These are phyloP conservation scores for Chironex yamaguchii DNA, from an alignment of 30 jellyfish, hydroid and myxozoan genomes.

Conservation along the genomic window DNA sequence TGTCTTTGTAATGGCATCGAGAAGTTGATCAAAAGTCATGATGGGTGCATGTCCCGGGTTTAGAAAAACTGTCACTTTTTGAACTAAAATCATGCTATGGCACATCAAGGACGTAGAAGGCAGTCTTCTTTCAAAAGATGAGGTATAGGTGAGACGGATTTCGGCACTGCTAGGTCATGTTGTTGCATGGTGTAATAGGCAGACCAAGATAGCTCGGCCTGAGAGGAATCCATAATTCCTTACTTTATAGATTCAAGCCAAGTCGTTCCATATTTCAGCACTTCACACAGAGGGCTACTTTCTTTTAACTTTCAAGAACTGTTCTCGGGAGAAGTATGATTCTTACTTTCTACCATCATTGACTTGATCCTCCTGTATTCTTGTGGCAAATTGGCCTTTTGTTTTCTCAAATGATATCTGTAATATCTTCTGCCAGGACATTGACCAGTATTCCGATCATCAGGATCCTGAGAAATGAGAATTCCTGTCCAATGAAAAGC, in stretches of 20 bases:
- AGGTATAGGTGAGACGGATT: slow-evolving; percentile 40
- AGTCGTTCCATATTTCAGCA: slow-evolving; percentile 15
- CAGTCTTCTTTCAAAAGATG: slow-evolving; percentile 38
- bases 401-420: slow-evolving; percentile 16
- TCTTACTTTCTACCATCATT: slow-evolving; percentile 33
- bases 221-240: slow-evolving; percentile 20
- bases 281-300: slow-evolving; percentile 13
- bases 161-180: slow-evolving; percentile 36
- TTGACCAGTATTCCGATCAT: slow-evolving; percentile 27
- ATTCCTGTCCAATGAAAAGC: slow-evolving; percentile 67
- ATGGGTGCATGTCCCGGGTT: slow-evolving; percentile 45
- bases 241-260: slow-evolving; percentile 34
- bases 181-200: slow-evolving; percentile 40
- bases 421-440: slow-evolving; percentile 11
- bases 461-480: slow-evolving; percentile 57
- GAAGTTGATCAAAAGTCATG: slow-evolving; percentile 54
- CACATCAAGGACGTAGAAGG: slow-evolving; percentile 46
- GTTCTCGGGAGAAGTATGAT: slow-evolving; percentile 10
- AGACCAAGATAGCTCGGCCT: slow-evolving; percentile 39
- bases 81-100: slow-evolving; percentile 31
- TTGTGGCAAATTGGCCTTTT: slow-evolving; percentile 43
- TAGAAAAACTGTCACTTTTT: slow-evolving; percentile 17
- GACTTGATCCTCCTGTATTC: slow-evolving; percentile 34
- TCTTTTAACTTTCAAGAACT: slow-evolving; percentile 32
- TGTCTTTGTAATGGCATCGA: slow-evolving; percentile 54